Percentiles rank a stretch among this genome's conserved stretches.
Conservation (phyloP, 2,113 vertebrate genomes). For the Ptilonorhynchus violaceus region DNA sequence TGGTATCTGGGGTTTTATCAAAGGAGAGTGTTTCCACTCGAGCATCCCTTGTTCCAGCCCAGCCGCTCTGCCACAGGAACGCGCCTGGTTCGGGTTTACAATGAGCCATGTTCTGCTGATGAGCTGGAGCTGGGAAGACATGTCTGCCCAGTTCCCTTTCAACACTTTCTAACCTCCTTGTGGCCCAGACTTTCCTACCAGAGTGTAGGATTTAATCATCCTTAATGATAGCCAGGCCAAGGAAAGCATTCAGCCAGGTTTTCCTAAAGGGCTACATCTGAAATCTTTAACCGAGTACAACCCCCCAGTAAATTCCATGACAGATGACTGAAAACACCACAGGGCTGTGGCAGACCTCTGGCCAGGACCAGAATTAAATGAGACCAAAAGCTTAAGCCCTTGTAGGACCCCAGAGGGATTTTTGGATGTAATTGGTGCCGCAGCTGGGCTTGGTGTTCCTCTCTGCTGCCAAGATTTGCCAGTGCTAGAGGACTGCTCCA, state of each 20-base stretch:
- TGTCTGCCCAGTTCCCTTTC: constrained; percentile 37
- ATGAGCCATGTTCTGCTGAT: neutral
- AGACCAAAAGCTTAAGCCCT: neutral
- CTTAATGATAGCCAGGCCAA: constrained; percentile 6
- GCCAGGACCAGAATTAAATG: neutral
- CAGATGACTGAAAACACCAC: neutral
- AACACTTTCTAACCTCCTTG: constrained; percentile 19
- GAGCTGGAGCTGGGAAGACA: constrained; percentile 1
- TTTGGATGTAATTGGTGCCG: neutral
- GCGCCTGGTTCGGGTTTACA: neutral
- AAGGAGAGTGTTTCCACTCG: neutral
- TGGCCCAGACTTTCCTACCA: neutral
- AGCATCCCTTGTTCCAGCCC: neutral
- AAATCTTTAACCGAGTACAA: neutral
- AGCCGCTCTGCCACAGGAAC: neutral
- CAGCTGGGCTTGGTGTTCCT: neutral
- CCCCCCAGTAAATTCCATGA: neutral
- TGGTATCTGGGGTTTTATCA: constrained; percentile 31
- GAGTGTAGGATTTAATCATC: constrained; percentile 2
- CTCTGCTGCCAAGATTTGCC: neutral
- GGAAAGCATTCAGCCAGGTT: neutral
- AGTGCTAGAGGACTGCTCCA: neutral
- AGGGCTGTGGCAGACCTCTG: neutral
- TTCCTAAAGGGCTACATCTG: neutral
- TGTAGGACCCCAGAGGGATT: neutral